Base-by-base conservation (phyloP, 2,113 vertebrate species). In the Gymnorhina tibicen region DNA sequence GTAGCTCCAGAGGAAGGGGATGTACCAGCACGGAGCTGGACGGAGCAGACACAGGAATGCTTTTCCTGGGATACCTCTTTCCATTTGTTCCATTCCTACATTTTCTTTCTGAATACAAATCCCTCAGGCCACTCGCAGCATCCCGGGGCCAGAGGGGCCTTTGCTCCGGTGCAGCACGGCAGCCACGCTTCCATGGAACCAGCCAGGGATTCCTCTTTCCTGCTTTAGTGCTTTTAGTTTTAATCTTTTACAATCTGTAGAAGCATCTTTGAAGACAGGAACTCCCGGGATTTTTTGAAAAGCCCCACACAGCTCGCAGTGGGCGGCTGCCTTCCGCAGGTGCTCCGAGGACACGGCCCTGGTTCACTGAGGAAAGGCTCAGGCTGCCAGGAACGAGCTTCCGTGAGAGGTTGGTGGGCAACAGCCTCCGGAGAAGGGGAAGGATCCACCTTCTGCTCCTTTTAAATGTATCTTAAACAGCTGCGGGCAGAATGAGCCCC, bases 351-450 rank as follows among this genome's bases (percentile, higher is more conserved):
- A 84, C 79, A 16, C 3, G 0, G 37, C 44, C 56, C 53, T 23
- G 62, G 6, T 16, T 16, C 68, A 2, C 44, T 2, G 47, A 5
- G 35, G 42, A 19, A 1, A 1, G 12, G n/a, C 55, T 53, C 18
- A 6, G 37, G 35, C 62, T 79, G 75, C 83, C 18, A 5, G 27
- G 30, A n/a, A 5, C 0, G 1, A 28, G 3, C 10, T 33, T 16
- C 46, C 2, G 0, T 11, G 4, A 32, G 42, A 42, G 16, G 2
- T 0, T 2, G 27, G 26, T 0, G 0, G 4, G 11, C 24, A 14
- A 6, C 53, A 17, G 24, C 42, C 56, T 41, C 39, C 0, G 0
- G 56, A 49, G 64, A 37, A 35, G 11, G 19, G 24, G 24, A 16
- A 9, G 16, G 13, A 59, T 5, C 30, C 52, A 5, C 18, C 27